Conservation (phyloP, 1,140 invertebrate genomes). For the Drosophila gunungcola region DNA sequence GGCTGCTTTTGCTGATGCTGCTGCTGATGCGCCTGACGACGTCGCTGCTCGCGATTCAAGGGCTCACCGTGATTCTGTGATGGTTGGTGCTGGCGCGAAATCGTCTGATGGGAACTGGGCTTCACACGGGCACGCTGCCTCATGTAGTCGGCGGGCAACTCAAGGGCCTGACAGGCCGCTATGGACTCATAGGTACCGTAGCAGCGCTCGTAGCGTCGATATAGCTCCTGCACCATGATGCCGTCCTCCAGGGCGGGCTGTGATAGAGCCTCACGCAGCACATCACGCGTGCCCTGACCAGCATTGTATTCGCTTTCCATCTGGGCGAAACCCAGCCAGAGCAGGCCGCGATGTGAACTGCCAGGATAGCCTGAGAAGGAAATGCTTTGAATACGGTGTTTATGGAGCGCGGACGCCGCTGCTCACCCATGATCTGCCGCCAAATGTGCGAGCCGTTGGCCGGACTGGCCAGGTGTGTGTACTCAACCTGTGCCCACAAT, state of each 20-base stretch:
- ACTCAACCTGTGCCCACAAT: conserved; percentile 79
- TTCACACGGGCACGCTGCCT: not conserved
- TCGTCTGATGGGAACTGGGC: not conserved
- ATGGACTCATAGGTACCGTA: conserved; percentile 52
- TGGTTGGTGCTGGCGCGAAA: not conserved
- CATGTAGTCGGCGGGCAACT: conserved; percentile 2
- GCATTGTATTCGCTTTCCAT: conserved; percentile 57
- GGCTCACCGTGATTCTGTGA: not conserved
- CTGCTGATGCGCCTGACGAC: conserved; percentile 2
- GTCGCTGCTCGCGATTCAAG: conserved; percentile 12
- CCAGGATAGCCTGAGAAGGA: conserved; percentile 54
- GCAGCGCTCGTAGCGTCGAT: conserved; percentile 57
- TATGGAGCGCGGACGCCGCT: too few relatives aligned
- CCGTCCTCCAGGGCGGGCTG: conserved; percentile 38
- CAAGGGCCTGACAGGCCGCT: conserved; percentile 38
- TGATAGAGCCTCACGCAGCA: conserved; percentile 31
- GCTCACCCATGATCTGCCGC: conserved; percentile 72
- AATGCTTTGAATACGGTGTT: not conserved
- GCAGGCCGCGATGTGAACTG: conserved; percentile 30
- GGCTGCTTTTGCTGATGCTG: not conserved
- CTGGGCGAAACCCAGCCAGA: conserved; percentile 54
- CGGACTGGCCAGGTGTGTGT: conserved; percentile 45
- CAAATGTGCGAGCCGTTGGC: conserved; percentile 56
- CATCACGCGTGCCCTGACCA: not conserved
- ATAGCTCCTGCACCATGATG: conserved; percentile 22